Percentiles rank a stretch among this genome's conserved stretches.
Evolutionary conservation across 2,797 vertebrate genomes (phyloP).

Genomic region (Pachyuromys duprasi): DNA sequence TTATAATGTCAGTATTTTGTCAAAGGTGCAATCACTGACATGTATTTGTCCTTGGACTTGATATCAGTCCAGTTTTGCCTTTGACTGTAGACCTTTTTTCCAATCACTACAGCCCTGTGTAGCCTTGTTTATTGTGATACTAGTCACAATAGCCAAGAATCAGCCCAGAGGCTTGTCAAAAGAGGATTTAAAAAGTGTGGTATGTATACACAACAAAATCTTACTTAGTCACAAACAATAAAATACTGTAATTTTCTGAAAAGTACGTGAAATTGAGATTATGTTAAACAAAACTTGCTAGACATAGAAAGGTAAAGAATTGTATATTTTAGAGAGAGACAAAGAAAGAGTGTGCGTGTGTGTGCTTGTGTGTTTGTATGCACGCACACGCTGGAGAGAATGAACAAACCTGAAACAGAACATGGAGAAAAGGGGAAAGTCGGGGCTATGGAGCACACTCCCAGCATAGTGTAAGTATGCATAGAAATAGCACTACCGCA

Average conservation of each 20-base stretch:
- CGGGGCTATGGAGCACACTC: background rate
- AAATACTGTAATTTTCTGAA: background rate
- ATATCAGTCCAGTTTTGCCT: constrained; percentile 21
- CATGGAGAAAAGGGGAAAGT: no score
- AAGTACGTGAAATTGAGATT: background rate
- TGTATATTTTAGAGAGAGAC: background rate
- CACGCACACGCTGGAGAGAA: no score
- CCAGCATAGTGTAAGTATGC: background rate
- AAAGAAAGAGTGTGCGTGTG: no score
- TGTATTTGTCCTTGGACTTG: constrained; percentile 29
- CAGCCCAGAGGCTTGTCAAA: background rate
- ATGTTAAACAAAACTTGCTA: background rate
- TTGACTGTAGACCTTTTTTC: constrained; percentile 21
- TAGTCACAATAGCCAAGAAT: background rate
- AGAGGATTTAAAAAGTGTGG: background rate
- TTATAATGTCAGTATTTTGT: background rate
- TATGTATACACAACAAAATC: background rate
- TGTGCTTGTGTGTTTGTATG: no score
- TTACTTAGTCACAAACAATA: background rate
- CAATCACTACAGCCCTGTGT: background rate
- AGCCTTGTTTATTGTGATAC: background rate
- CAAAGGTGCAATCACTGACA: background rate
- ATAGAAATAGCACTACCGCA: background rate
- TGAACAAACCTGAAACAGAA: background rate
- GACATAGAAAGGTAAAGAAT: background rate